phyloP scores from a whole-genome alignment of 2,888 invertebrate genomes.

The Cephus spinipes region DNA sequence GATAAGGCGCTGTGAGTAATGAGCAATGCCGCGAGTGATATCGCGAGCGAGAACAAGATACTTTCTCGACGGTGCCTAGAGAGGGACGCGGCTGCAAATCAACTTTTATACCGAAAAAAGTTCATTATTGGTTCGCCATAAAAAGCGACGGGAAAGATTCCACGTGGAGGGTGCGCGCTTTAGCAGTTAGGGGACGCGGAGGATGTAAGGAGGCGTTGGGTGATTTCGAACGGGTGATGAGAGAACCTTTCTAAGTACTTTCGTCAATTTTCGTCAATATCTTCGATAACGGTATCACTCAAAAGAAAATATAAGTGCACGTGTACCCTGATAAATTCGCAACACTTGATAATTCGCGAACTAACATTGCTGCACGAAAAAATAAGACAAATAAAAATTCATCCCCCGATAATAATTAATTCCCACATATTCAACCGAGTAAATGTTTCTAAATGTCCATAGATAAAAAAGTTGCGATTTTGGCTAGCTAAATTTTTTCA shows the following conservation, averaged over 20 bases:
- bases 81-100: constrained; percentile 58
- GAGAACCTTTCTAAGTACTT: constrained; percentile 34
- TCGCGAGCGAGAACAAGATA: constrained; percentile 56
- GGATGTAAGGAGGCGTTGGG: background rate
- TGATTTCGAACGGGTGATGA: constrained; percentile 12
- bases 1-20: constrained; percentile 66
- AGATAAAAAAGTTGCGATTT: background rate
- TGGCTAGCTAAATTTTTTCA: background rate
- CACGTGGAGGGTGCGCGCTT: constrained; percentile 30
- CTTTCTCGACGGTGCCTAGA: constrained; percentile 37
- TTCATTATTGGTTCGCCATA: constrained; percentile 66
- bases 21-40: constrained; percentile 66
- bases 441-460: background rate
- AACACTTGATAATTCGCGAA: background rate
- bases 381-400: background rate
- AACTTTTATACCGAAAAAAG: constrained; percentile 63
- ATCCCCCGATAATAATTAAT: background rate
- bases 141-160: constrained; percentile 50
- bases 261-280: constrained; percentile 46
- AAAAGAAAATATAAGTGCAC: background rate
- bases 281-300: constrained; percentile 32
- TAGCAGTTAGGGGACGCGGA: constrained; percentile 23
- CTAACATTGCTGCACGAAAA: background rate
- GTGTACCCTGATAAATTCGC: background rate
- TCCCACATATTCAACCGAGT: background rate